Conservation (phyloP, 2,113 vertebrate species). For the Prolemur simus region DNA sequence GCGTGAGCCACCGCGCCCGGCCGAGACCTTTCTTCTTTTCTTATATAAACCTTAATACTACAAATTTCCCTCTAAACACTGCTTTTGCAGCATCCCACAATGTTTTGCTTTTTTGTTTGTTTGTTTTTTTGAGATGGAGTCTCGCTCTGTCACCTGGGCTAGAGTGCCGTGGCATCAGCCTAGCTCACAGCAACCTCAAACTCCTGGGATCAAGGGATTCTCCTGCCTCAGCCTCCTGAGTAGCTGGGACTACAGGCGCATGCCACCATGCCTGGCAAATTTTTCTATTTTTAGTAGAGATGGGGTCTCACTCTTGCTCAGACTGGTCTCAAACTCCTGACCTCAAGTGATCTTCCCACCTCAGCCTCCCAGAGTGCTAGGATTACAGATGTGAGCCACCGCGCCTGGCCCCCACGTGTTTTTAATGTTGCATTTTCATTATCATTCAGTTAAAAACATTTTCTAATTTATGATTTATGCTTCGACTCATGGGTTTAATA, state of each 20-base stretch:
- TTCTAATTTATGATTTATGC: constrained; percentile 28
- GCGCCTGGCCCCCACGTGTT: too few species aligned
- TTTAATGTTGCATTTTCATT: not conserved
- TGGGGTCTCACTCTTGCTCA: too few species aligned
- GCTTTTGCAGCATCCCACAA: not conserved
- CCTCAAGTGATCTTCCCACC: too few species aligned
- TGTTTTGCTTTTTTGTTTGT: not conserved
- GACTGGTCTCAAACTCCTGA: too few species aligned
- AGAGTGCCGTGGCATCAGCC: not conserved
- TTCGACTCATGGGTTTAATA: constrained; percentile 14
- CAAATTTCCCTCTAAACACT: not conserved
- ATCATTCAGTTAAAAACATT: not conserved
- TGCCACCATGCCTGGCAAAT: not conserved
- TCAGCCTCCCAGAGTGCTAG: too few species aligned
- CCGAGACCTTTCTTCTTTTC: not conserved
- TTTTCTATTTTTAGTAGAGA: not conserved
- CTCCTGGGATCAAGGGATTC: not conserved
- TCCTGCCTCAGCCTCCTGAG: not conserved
- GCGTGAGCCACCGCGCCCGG: too few species aligned
- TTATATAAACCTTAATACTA: not conserved
- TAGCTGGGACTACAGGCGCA: not conserved
- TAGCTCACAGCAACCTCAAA: not conserved
- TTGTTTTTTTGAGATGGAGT: not conserved
- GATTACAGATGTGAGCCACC: too few species aligned
- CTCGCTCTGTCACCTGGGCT: not conserved